Evolutionary conservation across 2,797 vertebrate species (phyloP).

Genomic region (Rhinogobio ventralis): DNA sequence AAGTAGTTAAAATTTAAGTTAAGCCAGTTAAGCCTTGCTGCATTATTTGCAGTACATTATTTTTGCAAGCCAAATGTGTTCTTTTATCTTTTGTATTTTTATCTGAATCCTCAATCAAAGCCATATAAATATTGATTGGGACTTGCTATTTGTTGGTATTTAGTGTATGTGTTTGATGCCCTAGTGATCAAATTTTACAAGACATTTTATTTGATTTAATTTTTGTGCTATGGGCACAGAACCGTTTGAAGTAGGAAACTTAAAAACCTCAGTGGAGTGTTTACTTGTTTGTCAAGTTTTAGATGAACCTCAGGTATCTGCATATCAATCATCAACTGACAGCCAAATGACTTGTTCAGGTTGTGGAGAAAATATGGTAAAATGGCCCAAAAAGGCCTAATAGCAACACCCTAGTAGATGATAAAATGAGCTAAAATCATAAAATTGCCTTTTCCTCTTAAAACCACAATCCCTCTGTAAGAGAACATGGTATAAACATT

Average conservation of each 20-base stretch:
- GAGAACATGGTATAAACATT: not conserved
- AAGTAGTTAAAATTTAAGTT: no score
- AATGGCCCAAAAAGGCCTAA: not conserved
- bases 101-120: constrained; percentile 14
- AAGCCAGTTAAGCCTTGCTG: constrained; percentile 22
- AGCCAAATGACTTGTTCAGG: not conserved
- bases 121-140: not conserved
- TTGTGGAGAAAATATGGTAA: not conserved
- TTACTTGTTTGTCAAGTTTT: not conserved
- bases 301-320: constrained; percentile 26
- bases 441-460: not conserved
- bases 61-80: constrained; percentile 35
- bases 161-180: not conserved
- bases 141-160: not conserved
- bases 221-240: not conserved
- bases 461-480: not conserved
- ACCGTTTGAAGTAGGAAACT: not conserved
- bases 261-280: not conserved
- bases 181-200: not conserved
- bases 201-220: not conserved
- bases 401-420: not conserved
- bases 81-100: constrained; percentile 17
- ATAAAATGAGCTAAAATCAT: not conserved
- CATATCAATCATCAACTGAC: constrained; percentile 4
- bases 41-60: constrained; percentile 38